These are phyloP conservation scores for Lasioglossum albipes DNA, from an alignment of 1,140 invertebrate species.

Conservation along the genomic window DNA sequence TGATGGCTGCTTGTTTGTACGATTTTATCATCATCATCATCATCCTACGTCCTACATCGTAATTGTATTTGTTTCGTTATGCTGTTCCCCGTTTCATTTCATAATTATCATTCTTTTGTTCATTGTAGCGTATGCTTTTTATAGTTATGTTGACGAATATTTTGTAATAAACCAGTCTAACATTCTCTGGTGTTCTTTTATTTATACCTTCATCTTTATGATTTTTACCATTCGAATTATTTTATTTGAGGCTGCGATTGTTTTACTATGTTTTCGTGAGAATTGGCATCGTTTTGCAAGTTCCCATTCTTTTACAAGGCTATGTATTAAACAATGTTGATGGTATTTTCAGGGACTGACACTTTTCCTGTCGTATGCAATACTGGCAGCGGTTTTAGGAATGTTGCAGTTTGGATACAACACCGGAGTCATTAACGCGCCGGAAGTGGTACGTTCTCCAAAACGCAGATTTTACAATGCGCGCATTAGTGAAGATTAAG, in stretches of 20 bases:
- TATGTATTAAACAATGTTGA: not conserved
- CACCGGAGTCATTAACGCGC: conserved; percentile 98
- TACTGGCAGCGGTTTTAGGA: conserved; percentile 95
- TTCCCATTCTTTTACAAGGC: not conserved
- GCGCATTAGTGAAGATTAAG: not conserved
- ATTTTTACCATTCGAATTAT: conserved; percentile 15
- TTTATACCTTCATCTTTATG: conserved; percentile 17
- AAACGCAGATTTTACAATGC: not conserved
- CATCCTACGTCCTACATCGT: not conserved
- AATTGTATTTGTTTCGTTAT: conserved; percentile 18
- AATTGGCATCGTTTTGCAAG: not conserved
- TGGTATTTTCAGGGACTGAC: conserved; percentile 89
- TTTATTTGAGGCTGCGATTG: not conserved
- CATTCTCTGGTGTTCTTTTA: conserved; percentile 23
- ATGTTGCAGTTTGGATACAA: conserved; percentile 99
- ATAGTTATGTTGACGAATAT: not conserved
- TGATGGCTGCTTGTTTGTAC: conserved; percentile 6
- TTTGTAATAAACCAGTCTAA: conserved; percentile 31
- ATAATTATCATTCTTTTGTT: not conserved
- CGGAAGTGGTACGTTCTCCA: conserved; percentile 84
- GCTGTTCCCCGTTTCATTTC: not conserved
- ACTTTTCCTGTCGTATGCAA: conserved; percentile 94
- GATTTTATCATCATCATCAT: conserved; percentile 2
- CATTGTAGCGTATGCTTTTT: conserved; percentile 24
- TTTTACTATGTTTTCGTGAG: conserved; percentile 4